Conservation (phyloP, 2,113 vertebrate genomes). For the Felis chaus region DNA sequence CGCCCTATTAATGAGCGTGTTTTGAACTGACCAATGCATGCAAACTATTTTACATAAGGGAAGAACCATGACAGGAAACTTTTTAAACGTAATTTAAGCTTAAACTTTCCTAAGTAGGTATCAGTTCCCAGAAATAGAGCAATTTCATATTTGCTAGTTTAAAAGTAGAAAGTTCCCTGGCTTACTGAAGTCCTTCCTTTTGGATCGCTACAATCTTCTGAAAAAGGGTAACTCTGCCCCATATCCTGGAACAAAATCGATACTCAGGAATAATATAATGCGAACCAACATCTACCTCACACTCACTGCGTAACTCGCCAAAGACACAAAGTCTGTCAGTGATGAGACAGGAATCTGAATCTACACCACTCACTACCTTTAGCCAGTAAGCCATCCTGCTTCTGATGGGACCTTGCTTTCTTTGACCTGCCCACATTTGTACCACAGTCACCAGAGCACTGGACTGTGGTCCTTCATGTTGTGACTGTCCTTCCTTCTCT, state of each 20-base stretch:
- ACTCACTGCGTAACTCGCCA: neutral
- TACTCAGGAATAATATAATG: neutral
- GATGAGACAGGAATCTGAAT: neutral
- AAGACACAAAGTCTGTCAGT: neutral
- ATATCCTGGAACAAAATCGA: neutral
- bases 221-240: neutral
- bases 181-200: conserved; percentile 10
- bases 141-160: conserved; percentile 34
- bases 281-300: neutral
- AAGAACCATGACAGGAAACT: conserved; percentile 8
- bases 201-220: neutral
- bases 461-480: neutral
- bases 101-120: conserved; percentile 27
- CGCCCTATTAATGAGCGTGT: neutral
- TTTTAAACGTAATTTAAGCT: conserved; percentile 13
- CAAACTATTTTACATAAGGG: neutral
- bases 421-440: neutral
- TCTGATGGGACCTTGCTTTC: neutral
- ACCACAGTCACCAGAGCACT: neutral
- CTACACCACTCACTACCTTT: neutral
- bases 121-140: conserved; percentile 31
- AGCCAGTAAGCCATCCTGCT: neutral
- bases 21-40: neutral
- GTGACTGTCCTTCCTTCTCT: neutral
- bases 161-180: neutral